Evolutionary conservation across 2,888 invertebrate genomes (phyloP).

Genomic region (Anorthoa munda): DNA sequence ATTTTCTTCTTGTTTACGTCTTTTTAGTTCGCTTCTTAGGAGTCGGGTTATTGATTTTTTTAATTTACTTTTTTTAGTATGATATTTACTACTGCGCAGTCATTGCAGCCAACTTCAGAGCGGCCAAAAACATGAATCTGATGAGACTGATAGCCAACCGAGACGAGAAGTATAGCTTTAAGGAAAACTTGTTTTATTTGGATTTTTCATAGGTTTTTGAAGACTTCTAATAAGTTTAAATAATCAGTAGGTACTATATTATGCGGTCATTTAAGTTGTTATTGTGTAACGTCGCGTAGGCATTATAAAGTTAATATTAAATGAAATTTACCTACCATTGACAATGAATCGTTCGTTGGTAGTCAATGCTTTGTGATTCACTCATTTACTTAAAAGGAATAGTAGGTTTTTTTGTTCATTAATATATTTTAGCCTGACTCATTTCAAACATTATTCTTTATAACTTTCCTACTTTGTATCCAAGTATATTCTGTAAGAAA

Average conservation of each 20-base stretch:
- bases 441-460: constrained; percentile 34
- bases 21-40: no score
- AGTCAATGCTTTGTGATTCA: constrained; percentile 65
- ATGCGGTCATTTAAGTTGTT: background rate
- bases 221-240: background rate
- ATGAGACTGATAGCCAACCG: no score
- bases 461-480: constrained; percentile 17
- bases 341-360: constrained; percentile 43
- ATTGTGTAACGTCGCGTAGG: background rate
- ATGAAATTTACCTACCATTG: constrained; percentile 19
- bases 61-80: no score
- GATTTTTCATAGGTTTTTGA: no score
- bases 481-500: constrained; percentile 3
- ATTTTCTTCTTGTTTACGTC: no score
- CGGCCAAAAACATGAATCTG: no score
- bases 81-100: no score
- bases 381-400: constrained; percentile 61
- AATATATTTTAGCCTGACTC: constrained; percentile 61
- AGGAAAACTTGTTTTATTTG: background rate
- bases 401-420: constrained; percentile 42
- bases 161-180: background rate
- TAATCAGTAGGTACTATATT: background rate
- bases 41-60: no score
- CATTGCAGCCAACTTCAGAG: no score
- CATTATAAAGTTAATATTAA: constrained; percentile 4